These are phyloP conservation scores for Atrina japonica DNA, from an alignment of 2,888 invertebrate species.

Conservation along the genomic window DNA sequence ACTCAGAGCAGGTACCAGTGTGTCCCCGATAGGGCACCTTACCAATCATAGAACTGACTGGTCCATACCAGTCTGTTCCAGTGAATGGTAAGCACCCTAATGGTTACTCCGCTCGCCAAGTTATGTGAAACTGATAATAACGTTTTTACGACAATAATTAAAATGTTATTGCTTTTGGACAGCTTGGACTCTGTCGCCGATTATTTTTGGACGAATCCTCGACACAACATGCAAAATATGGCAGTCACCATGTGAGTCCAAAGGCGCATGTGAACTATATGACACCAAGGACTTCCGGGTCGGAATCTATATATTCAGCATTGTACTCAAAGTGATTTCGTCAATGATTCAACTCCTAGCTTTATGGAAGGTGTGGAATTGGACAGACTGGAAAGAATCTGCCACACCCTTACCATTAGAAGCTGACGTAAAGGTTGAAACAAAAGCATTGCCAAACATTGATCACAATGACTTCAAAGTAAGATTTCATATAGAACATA, in stretches of 20 bases:
- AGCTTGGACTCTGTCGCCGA: conserved; percentile 5
- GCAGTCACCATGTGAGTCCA: conserved; percentile 1
- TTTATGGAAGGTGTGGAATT: not conserved
- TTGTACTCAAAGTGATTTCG: not conserved
- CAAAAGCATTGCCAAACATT: no score
- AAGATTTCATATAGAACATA: no score
- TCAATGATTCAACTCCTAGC: not conserved
- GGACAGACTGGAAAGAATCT: conserved; percentile 7
- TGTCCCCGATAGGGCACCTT: no score
- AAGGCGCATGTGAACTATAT: conserved; percentile 13
- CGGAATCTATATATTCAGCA: not conserved
- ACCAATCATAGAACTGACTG: no score
- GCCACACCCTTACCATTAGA: not conserved
- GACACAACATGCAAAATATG: conserved; percentile 4
- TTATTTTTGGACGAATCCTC: conserved; percentile 1
- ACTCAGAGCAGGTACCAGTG: no score
- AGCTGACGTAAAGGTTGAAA: not conserved
- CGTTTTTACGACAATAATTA: no score
- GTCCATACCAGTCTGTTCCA: no score
- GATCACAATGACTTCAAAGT: no score
- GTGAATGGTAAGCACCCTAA: no score
- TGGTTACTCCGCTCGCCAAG: no score
- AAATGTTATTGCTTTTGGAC: no score
- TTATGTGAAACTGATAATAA: no score
- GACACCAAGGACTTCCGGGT: conserved; percentile 1